Evolutionary conservation across 2,888 invertebrate species (phyloP).

Genomic region (Blastobasis lacticolella): DNA sequence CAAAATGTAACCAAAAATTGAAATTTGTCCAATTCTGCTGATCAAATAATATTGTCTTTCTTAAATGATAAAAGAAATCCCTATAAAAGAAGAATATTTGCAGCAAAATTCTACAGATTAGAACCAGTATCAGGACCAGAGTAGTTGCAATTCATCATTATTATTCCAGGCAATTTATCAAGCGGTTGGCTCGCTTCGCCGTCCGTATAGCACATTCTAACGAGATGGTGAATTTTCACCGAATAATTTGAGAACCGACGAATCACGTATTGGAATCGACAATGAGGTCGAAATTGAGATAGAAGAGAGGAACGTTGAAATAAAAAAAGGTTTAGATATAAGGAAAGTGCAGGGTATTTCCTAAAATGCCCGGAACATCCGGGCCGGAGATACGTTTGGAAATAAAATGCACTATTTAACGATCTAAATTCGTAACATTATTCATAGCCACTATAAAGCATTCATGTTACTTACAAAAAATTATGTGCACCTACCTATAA

Average conservation of each 20-base stretch:
- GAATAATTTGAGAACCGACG: slow-evolving; percentile 73
- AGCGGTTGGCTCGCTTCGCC: slow-evolving; percentile 70
- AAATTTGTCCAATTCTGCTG: not conserved
- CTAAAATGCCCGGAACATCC: not conserved
- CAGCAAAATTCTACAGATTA: slow-evolving; percentile 53
- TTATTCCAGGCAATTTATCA: slow-evolving; percentile 75
- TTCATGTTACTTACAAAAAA: too few relatives aligned
- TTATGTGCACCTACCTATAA: too few relatives aligned
- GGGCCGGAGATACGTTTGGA: too few relatives aligned
- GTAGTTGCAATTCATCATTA: slow-evolving; percentile 75
- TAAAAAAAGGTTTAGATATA: slow-evolving; percentile 20
- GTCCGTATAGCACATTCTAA: slow-evolving; percentile 70
- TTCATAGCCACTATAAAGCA: too few relatives aligned
- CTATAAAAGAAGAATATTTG: slow-evolving; percentile 14
- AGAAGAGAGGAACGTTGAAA: slow-evolving; percentile 60
- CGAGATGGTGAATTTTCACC: slow-evolving; percentile 75
- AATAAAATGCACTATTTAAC: too few relatives aligned
- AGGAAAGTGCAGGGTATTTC: not conserved
- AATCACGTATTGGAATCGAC: slow-evolving; percentile 73
- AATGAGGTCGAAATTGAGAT: slow-evolving; percentile 71
- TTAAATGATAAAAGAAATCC: too few relatives aligned
- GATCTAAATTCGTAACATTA: too few relatives aligned
- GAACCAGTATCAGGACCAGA: slow-evolving; percentile 55
- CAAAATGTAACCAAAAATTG: not conserved
- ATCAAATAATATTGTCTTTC: too few relatives aligned